Conservation (phyloP, 1,140 invertebrate genomes). For the Heterodera schachtii region DNA sequence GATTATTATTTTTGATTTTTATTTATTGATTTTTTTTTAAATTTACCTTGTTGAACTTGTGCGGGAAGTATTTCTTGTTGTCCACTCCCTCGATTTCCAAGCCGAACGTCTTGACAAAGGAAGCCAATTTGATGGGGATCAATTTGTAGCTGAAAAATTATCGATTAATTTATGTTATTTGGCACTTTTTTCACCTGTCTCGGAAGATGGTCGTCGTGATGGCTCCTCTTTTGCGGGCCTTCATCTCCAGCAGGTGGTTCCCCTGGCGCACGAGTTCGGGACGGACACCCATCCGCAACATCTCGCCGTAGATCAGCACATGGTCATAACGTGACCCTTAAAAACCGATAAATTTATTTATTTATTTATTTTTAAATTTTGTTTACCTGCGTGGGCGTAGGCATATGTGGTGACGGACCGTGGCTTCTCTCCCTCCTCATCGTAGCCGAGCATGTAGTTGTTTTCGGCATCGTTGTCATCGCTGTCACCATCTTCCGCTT, state of each 20-base stretch:
- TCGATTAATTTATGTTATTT: background rate
- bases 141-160: background rate
- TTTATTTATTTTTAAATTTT: background rate
- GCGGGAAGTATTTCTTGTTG: slow-evolving; percentile 15
- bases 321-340: background rate
- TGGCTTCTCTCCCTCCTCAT: background rate
- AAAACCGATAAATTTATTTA: background rate
- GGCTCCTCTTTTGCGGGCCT: background rate
- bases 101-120: slow-evolving; percentile 4
- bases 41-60: background rate
- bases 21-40: background rate
- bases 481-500: background rate
- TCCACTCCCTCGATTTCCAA: background rate
- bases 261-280: background rate
- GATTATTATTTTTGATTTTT: background rate
- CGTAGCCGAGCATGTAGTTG: background rate
- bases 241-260: background rate
- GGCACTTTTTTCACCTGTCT: background rate
- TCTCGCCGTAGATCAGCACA: background rate
- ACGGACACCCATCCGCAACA: background rate
- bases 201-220: background rate
- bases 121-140: slow-evolving; percentile 7
- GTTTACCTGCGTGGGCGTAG: background rate
- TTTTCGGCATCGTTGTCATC: background rate
- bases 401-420: background rate